Base-by-base conservation (phyloP, 2,113 vertebrate species). In the Pteruthius melanotis region DNA sequence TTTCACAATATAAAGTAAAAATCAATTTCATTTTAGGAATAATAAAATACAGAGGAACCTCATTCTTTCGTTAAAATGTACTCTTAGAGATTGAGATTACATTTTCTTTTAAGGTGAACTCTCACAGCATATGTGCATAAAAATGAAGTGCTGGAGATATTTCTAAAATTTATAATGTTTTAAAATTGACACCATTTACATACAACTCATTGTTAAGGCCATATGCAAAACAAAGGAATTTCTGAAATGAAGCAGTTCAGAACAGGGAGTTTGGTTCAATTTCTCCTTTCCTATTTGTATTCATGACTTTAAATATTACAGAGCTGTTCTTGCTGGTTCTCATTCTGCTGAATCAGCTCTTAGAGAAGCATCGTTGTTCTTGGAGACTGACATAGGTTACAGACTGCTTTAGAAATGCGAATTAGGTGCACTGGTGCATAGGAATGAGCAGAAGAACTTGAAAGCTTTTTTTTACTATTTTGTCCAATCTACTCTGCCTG, bases 301-400 rank as follows among this genome's bases (percentile, higher is more conserved):
- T 95, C 70, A 77, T 7, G 27, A 33, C 63, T 93, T 93, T 54
- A 84, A 60, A 87, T 87, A 88, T 53, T 90, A 45, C 63, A 74
- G 30, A 17, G 85, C 20, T 91, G 45, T 37, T 93, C 91, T 87
- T 82, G 23, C n/a, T 68, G 28, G 35, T 70, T 93, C 33, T 85
- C 15, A 10, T 93, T 94, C 72, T 74, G 87, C 90, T 93, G 90
- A 93, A 80, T 95, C 95, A 95, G 91, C 87, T 93, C 45, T 69
- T 80, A 50, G 5, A 57, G 79, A 80, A 86, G 39, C 52, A 88
- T 80, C 70, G 52, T 87, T 88, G 59, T 90, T 96, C 94, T 88
- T 93, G 59, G 59, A 95, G 87, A 59, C 45, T 86, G 87, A 92
- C 92, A 95, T 22, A 95, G 75, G 92, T 94, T 94, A 78, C 44